Evolutionary conservation across 2,113 vertebrate genomes (phyloP), one percentile per base, ranked within the genome.

Genomic region (Fukomys damarensis): DNA sequence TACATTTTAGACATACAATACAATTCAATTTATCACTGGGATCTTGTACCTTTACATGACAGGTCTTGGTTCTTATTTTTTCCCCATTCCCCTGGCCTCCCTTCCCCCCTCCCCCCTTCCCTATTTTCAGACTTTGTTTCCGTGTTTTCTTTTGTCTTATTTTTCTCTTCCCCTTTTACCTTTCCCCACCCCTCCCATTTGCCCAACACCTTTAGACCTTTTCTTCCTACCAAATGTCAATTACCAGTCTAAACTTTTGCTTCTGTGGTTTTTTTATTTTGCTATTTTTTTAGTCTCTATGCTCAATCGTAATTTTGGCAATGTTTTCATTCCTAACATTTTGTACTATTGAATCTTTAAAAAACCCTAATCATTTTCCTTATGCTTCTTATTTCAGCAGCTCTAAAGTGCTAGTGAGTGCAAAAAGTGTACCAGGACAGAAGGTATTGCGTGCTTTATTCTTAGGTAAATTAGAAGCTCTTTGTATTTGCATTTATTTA

Each of bases 401-500:
- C 81, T 91, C 49, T 20, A 66, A 76, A 63, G 74, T 35, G 66
- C 46, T 76, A 61, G 41, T 81, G 43, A 94, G 58, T 91, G 54
- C 81, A 58, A 22, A 77, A 80, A 76, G 22, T 26, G 24, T 81
- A 70, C 32, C 80, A 92, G 80, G 58, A 97, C 83, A 86, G 35
- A 95, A 30, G 41, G 7, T 68, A 65, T 49, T 76, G 91, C 82
- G 56, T 79, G 30, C 82, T 54, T 11, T 77, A 16, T 68, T 24
- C 19, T 76, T 61, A 61, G 38, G 72, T 68, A 95, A 93, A 89
- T 96, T 76, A 95, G 89, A 95, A 96, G 92, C 79, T 54, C 65
- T 84, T 13, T 4, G 68, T 65, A 95, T 97, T 98, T 97, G 93
- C 89, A 96, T 96, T 97, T 35, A 96, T 96, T 97, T 35, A 74